These are phyloP conservation scores for Setipinna tenuifilis DNA, from an alignment of 2,797 vertebrate genomes.

Conservation along the genomic window DNA sequence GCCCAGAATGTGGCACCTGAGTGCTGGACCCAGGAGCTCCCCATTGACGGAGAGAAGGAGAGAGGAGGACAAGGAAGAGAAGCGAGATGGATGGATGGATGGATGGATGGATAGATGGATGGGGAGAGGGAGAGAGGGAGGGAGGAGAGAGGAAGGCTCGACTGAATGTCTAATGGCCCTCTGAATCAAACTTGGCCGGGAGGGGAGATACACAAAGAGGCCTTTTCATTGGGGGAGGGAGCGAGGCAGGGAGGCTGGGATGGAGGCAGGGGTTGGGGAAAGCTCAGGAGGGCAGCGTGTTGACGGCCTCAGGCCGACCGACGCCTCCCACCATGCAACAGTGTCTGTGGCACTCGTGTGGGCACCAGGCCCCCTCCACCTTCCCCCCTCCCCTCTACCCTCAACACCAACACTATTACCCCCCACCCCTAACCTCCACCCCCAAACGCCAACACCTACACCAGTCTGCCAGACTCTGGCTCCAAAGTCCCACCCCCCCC, in stretches of 20 bases:
- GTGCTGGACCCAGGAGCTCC: conserved; percentile 74
- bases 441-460: too few relatives aligned
- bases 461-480: background rate
- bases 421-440: too few relatives aligned
- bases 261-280: background rate
- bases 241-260: too few relatives aligned
- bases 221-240: conserved; percentile 81
- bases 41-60: conserved; percentile 72
- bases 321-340: conserved; percentile 52
- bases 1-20: conserved; percentile 86
- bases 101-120: conserved; percentile 68
- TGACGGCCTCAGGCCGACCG: conserved; percentile 57
- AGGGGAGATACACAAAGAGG: conserved; percentile 79
- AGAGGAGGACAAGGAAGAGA: background rate
- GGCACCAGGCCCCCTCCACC: background rate
- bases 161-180: conserved; percentile 84
- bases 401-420: too few relatives aligned
- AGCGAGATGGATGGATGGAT: background rate
- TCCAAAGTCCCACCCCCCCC: too few relatives aligned
- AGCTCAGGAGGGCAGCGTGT: conserved; percentile 7
- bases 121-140: conserved; percentile 22
- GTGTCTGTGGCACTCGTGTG: conserved; percentile 35
- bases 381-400: too few relatives aligned
- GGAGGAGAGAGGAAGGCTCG: conserved; percentile 62
- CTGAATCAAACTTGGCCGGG: conserved; percentile 86